Base-by-base conservation (phyloP, 92 coral and sea anemone genomes). In the Metridium senile region DNA sequence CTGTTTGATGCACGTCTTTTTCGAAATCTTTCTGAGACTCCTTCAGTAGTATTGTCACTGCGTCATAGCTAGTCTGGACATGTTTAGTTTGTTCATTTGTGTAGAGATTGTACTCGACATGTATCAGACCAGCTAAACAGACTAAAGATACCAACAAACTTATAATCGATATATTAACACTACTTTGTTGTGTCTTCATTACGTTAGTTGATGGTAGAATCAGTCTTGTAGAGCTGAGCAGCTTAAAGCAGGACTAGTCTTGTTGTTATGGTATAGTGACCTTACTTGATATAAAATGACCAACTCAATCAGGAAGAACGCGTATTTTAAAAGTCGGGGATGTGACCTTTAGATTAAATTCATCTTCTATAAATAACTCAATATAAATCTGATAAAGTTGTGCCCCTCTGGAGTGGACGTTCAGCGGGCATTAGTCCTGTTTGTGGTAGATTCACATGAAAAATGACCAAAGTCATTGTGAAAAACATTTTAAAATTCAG, bases 101-200 rank as follows among this genome's bases (percentile, higher is more conserved):
- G 75, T 71, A 71, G 11, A 71, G 75, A 25, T 33, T 71, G 65
- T 27, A 71, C 75, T 71, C 75, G 27, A 71, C 75, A 30, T 71
- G 75, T 17, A 71, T 25, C 18, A 71, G 11, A 17, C 75, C 75
- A 28, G 45, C 62, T 58, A 71, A 26, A 52, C 75, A 71, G 3
- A 71, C 45, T 31, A 71, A 22, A 19, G 75, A 71, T 52, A 71
- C 34, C 45, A 71, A 27, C 26, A 71, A 71, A 71, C 75, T 71
- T 10, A 45, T 32, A 51, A 57, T 39, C 29, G 63, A 51, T 17
- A 52, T 11, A 39, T 19, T 8, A 63, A 51, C 62, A 17, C 43
- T 47, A 16, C 63, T 71, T 11, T 17, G 33, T 23, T 52, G 59
- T 51, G 45, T 29, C 27, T 71, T 71, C 75, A 71, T 71, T 45